These are phyloP conservation scores for Plutomurus gul DNA, from an alignment of 1,140 invertebrate species.

Conservation along the genomic window DNA sequence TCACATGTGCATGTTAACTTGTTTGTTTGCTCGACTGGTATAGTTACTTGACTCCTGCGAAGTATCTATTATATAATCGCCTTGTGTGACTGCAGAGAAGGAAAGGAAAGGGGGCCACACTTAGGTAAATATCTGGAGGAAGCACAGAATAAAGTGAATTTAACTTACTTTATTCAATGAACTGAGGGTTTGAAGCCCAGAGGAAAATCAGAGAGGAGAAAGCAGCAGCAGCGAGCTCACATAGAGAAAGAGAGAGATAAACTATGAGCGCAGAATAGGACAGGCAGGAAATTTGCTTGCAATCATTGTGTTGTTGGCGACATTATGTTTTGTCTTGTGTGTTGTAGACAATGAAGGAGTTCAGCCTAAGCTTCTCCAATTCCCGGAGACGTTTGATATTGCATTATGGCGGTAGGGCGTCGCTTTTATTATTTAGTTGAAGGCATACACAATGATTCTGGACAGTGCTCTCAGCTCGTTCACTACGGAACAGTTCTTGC, in stretches of 20 bases:
- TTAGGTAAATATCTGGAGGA: conserved; percentile 1
- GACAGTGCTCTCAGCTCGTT: too few relatives aligned
- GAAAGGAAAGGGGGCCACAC: neutral
- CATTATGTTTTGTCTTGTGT: neutral
- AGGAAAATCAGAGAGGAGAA: too few relatives aligned
- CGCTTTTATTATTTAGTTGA: conserved; percentile 28
- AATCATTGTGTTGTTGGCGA: neutral
- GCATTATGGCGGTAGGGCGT: conserved; percentile 34
- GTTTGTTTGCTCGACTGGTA: too few relatives aligned
- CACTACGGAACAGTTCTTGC: too few relatives aligned
- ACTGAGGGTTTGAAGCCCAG: neutral
- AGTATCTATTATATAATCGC: too few relatives aligned
- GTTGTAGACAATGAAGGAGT: neutral
- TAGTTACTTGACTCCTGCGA: too few relatives aligned
- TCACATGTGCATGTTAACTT: too few relatives aligned
- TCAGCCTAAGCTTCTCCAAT: too few relatives aligned
- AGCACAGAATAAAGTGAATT: neutral
- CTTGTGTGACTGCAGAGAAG: neutral
- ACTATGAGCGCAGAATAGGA: too few relatives aligned
- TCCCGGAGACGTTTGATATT: conserved; percentile 40
- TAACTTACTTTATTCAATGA: neutral
- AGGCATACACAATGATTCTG: too few relatives aligned
- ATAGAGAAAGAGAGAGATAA: too few relatives aligned
- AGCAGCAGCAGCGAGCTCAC: too few relatives aligned
- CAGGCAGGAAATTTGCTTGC: neutral